phyloP scores from a whole-genome alignment of 2,888 invertebrate species.

The Petrolisthes manimaculis region DNA sequence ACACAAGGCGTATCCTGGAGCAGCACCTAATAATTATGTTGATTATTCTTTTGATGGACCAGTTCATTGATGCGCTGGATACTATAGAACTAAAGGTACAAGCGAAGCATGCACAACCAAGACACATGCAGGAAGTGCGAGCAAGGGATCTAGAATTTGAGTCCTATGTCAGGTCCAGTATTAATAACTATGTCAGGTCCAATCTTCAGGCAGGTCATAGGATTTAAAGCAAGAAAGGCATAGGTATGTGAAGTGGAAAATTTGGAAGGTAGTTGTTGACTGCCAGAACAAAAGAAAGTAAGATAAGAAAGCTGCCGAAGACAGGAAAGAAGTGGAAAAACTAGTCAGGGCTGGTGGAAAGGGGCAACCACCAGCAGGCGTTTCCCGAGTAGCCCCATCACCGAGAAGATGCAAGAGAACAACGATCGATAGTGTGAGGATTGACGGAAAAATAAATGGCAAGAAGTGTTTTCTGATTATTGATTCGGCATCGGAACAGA shows the following conservation, averaged over 20 bases:
- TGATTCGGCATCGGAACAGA: not conserved
- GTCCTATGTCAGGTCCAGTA: not conserved
- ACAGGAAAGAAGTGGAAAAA: not conserved
- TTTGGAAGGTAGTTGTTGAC: not conserved
- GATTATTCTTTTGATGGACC: not conserved
- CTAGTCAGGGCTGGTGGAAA: not conserved
- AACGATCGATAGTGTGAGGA: not conserved
- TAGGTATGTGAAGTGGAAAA: not conserved
- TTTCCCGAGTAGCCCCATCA: not conserved
- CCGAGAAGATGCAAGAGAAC: not conserved
- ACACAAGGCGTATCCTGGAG: not conserved
- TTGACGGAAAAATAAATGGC: not conserved
- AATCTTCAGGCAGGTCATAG: no score
- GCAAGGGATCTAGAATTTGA: constrained; percentile 12
- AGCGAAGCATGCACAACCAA: constrained; percentile 17
- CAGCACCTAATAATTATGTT: not conserved
- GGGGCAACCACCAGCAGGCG: not conserved
- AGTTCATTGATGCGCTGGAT: constrained; percentile 1
- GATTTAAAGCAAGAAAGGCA: not conserved
- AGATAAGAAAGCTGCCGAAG: not conserved
- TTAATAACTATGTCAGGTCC: no score
- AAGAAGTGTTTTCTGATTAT: not conserved
- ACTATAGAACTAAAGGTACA: not conserved
- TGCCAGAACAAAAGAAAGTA: not conserved
- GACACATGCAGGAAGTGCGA: not conserved